Base-by-base conservation (phyloP, 1,140 invertebrate species). In the Hetaerina americana region DNA sequence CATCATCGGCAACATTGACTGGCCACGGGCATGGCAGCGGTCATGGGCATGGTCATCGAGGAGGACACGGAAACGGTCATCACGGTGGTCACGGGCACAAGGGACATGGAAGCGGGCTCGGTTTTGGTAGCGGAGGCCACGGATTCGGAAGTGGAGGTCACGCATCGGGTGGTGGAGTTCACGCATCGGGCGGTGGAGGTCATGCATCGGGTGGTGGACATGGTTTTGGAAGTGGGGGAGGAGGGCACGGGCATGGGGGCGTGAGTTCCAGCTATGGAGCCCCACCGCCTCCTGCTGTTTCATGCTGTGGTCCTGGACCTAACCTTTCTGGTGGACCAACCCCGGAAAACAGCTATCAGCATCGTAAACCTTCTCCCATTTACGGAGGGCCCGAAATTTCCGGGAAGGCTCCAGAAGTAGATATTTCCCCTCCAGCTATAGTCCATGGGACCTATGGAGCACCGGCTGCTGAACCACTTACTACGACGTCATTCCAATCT, bases 231-330 rank as follows among this genome's bases (percentile, higher is more conserved):
- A 29, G 29, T 18, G 15, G 68, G 25, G 27, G 66, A 68, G 27
- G 66, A 5, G 26, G 26, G 27, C 27, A 67, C 26, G 27, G 71
- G 24, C 6, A 66, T 40, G 29, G 49, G 24, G 70, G 57, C 22
- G 27, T 71, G 5, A 27, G 70, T n/a, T 27, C 68, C 26, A 71
- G 66, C 24, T 74, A 72, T 57, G 72, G 73, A 18, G 73, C 73
- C 24, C 72, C 73, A 1, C 69, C 72, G 29, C 67, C 70, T 18
- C 68, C 57, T 28, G 28, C 40, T 1, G 40, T 57, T 12, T 57
- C 40, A 18, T 57, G 40, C 40, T 57, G 40, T n/a, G 40, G 40
- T 18, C 40, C 40, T 12, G 40, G 40, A 2, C 40, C 40, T 57
- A 57, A 57, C 22, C 40, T 57, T n/a, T 57, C 40, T n/a, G 40